Base-by-base conservation (phyloP, 2,888 invertebrate species). In the Latheticus oryzae region DNA sequence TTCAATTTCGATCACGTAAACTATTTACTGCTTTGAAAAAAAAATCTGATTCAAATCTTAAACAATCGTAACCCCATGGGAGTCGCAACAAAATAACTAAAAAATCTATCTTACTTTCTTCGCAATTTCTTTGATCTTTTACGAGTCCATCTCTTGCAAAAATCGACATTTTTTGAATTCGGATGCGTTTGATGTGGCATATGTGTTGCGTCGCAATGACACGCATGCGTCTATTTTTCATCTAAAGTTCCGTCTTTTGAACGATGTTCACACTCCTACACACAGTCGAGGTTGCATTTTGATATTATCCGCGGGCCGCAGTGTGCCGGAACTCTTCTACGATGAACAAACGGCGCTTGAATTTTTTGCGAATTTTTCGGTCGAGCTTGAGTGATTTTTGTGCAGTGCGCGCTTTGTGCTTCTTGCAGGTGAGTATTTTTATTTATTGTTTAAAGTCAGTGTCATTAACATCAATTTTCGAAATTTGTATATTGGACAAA, bases 161-260 rank as follows among this genome's bases (percentile, higher is more conserved):
- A 5, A 19, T 3, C n/a, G n/a, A n/a, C n/a, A n/a, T n/a, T n/a
- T 21, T 8, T 9, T 28, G 28, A 38, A 50, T 50, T 23, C 47
- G 16, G 30, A 16, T 24, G 37, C 50, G 28, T 45, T 45, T 45
- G 45, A 45, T 45, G 45, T 30, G 32, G 21, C 32, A 33, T 33
- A 32, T 26, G 30, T 28, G 26, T 16, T 30, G 37, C 38, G 37
- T 35, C 47, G 26, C 37, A 47, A 15, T 30, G 40, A 56, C 24
- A 56, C 56, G 56, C 56, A 56, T 56, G 56, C 56, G 56, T 56
- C 40, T 35, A 21, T 26, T 56, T 56, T 56, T 56, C 56, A 42
- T 50, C 50, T 56, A 56, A 56, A 56, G 43, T 56, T 56, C 56
- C 56, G 50, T 50, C 50, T 56, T 56, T 56, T 56, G 42, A 56